Base-by-base conservation (phyloP, 2,797 vertebrate species). In the Pteronotus mesoamericanus region DNA sequence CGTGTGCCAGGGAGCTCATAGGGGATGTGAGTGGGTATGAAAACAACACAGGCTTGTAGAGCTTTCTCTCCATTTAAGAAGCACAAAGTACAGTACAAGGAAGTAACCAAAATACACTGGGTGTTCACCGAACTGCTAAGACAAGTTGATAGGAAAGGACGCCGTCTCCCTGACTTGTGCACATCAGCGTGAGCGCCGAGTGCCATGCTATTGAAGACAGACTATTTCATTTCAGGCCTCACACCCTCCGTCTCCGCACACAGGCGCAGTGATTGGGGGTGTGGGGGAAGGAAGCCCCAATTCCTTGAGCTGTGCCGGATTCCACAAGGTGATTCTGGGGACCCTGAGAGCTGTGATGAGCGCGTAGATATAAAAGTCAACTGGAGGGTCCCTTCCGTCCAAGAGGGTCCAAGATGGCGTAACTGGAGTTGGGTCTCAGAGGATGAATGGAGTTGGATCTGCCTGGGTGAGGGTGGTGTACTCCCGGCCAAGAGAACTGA, bases 171-270 rank as follows among this genome's bases (percentile, higher is more conserved):
- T 85, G 51, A 46, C 77, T 26, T 53, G 55, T 6, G 14, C 14
- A 22, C 11, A 9, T 16, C 19, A 39, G 34, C 0, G 0, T 39
- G 22, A 48, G 24, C 15, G 11, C 61, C 5, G 3, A 29, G 24
- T 8, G 11, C 29, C 1, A 37, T 64, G 37, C 11, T 19, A 6
- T 34, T 37, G 46, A 82, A n/a, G 37, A 55, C 48, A 61, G 34
- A 26, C 21, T 3, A 6, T 21, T 74, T 68, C 15, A 16, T 85
- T 61, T 79, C 21, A 29, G 16, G 4, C 72, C 39, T 39, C 53
- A 32, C n/a, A 3, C 18, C 16, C 26, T 91, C 66, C 10, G 3
- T 16, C 34, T 46, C 53, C 29, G 55, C 44, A 34, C 9, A 68
- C 55, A 1, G 11, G 55, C 53, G 34, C 37, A 79, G 22, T 3